Evolutionary conservation across 1,140 invertebrate species (phyloP).

Genomic region (Phocides pigmalion): DNA sequence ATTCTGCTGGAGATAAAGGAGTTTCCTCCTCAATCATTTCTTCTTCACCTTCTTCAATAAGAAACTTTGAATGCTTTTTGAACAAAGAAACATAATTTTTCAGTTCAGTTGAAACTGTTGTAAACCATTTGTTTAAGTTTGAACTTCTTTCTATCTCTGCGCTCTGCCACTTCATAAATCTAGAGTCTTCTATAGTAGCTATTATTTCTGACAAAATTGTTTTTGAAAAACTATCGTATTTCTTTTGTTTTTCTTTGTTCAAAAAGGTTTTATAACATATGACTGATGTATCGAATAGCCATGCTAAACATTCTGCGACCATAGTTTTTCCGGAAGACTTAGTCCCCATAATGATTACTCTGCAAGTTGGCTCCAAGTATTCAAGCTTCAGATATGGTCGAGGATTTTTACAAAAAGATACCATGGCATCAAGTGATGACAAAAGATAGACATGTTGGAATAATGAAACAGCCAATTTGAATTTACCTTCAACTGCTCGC

Average conservation of each 20-base stretch:
- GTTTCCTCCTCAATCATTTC: conserved; percentile 13
- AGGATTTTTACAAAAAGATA: conserved; percentile 85
- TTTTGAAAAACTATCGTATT: conserved; percentile 62
- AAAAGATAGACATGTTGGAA: conserved; percentile 85
- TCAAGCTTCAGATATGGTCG: conserved; percentile 78
- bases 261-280: conserved; percentile 54
- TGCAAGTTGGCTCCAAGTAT: conserved; percentile 73
- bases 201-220: conserved; percentile 74
- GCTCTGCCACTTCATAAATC: conserved; percentile 61
- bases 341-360: conserved; percentile 66
- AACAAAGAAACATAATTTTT: conserved; percentile 51
- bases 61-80: conserved; percentile 32
- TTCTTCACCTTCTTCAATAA: conserved; percentile 17
- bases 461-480: conserved; percentile 83
- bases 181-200: conserved; percentile 64
- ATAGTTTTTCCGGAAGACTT: conserved; percentile 71
- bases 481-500: conserved; percentile 65
- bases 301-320: conserved; percentile 66
- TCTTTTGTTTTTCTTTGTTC: conserved; percentile 58
- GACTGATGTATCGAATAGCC: conserved; percentile 65
- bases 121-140: conserved; percentile 58
- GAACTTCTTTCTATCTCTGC: conserved; percentile 54
- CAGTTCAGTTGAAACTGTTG: conserved; percentile 41
- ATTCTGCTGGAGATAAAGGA: conserved; percentile 20
- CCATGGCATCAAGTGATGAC: conserved; percentile 70